phyloP scores from a whole-genome alignment of 2,888 invertebrate species.

The Pristionchus mayeri region DNA sequence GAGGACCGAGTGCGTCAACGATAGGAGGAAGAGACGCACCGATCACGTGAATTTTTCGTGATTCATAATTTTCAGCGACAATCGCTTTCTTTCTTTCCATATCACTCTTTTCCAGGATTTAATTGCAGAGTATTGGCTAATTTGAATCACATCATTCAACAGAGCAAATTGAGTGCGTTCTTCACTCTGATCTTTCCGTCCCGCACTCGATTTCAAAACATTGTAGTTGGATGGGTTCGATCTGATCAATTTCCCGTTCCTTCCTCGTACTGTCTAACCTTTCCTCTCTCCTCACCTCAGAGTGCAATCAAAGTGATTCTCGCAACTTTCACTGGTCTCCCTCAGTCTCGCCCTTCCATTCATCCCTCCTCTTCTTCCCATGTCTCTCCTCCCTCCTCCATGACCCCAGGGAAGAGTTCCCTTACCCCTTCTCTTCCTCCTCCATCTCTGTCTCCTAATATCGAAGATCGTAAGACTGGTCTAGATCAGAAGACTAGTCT shows the following conservation, averaged over 20 bases:
- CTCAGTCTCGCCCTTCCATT: slow-evolving; percentile 17
- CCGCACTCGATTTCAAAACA: too few relatives aligned
- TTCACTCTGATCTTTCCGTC: too few relatives aligned
- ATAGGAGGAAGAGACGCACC: neutral
- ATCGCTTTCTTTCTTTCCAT: too few relatives aligned
- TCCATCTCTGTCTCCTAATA: neutral
- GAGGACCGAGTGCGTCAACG: slow-evolving; percentile 28
- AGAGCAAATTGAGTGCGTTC: too few relatives aligned
- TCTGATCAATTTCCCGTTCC: slow-evolving; percentile 7
- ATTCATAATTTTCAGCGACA: too few relatives aligned
- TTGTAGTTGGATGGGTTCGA: neutral
- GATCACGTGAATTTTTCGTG: slow-evolving; percentile 6
- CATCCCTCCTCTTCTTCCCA: slow-evolving; percentile 3
- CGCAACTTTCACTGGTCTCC: slow-evolving; percentile 46
- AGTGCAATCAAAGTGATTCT: slow-evolving; percentile 46
- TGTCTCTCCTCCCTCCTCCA: slow-evolving; percentile 6
- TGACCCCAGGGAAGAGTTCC: slow-evolving; percentile 13
- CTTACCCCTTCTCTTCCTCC: neutral
- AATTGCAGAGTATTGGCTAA: too few relatives aligned
- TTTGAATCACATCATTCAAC: too few relatives aligned
- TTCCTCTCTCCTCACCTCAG: slow-evolving; percentile 1
- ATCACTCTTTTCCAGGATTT: too few relatives aligned
- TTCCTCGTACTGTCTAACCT: slow-evolving; percentile 1
- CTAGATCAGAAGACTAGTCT: neutral
- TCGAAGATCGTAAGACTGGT: neutral